These are phyloP conservation scores for Crotalus helleri DNA, from an alignment of 2,113 vertebrate species.

Conservation along the genomic window DNA sequence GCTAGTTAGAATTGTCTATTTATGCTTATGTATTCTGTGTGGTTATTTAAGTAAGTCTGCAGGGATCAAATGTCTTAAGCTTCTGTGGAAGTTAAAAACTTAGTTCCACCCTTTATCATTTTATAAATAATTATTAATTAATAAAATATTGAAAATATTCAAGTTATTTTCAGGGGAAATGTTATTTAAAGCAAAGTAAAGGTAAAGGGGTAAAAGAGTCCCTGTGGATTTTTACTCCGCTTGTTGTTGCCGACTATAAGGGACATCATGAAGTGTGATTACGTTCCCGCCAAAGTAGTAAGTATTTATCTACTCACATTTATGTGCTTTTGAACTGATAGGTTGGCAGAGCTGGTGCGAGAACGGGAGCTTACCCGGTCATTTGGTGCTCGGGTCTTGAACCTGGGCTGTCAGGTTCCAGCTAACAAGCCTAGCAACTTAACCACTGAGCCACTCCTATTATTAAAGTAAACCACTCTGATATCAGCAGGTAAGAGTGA, in stretches of 20 bases:
- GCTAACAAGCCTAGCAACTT: neutral
- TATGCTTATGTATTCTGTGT: neutral
- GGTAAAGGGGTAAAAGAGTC: neutral
- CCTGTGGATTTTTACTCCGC: too few relatives aligned
- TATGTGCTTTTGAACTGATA: neutral
- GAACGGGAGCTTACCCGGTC: neutral
- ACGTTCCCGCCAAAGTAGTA: neutral
- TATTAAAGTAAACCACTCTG: neutral
- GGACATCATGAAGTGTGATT: neutral
- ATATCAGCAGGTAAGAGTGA: neutral
- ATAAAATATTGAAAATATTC: neutral
- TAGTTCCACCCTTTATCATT: neutral
- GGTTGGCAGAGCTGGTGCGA: neutral
- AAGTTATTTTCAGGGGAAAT: neutral
- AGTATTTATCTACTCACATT: neutral
- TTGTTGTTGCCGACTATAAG: neutral
- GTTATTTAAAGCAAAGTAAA: neutral
- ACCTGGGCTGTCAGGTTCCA: neutral
- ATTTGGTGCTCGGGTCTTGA: neutral
- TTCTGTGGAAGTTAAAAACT: neutral
- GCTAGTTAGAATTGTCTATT: neutral
- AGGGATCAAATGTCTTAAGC: neutral
- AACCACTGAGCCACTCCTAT: neutral
- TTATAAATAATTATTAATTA: neutral
- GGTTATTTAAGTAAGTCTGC: neutral